These are phyloP conservation scores for Harmothoe impar DNA, from an alignment of 2,888 invertebrate genomes.

Conservation along the genomic window DNA sequence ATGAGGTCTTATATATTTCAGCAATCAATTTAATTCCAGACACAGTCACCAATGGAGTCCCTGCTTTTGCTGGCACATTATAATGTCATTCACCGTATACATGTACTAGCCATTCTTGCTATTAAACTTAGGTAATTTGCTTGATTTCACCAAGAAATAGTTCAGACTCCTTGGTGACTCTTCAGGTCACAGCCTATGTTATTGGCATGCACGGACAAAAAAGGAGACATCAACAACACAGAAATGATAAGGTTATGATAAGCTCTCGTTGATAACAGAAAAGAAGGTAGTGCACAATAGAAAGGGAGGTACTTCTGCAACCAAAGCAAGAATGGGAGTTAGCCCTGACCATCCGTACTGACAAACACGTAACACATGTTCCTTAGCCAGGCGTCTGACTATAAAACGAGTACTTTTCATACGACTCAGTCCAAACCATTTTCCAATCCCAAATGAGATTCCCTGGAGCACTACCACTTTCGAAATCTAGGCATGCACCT, in stretches of 20 bases:
- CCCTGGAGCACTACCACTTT: not conserved
- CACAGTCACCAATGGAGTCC: too few species aligned
- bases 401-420: slow-evolving; percentile 34
- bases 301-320: not conserved
- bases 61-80: too few species aligned
- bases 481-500: not conserved
- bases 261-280: too few species aligned
- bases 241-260: not conserved
- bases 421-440: slow-evolving; percentile 45
- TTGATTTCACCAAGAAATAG: too few species aligned
- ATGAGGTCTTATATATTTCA: too few species aligned
- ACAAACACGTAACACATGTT: not conserved
- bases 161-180: too few species aligned
- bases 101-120: too few species aligned
- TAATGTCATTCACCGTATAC: too few species aligned
- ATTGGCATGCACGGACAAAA: not conserved
- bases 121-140: too few species aligned
- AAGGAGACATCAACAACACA: not conserved
- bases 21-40: too few species aligned
- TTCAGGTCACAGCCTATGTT: not conserved
- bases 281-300: not conserved
- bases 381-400: not conserved
- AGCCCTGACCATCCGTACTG: not conserved
- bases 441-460: not conserved
- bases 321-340: not conserved